Conservation (phyloP, 37 sponge, comb jelly and placozoan genomes). For the Beroe forskalii region DNA sequence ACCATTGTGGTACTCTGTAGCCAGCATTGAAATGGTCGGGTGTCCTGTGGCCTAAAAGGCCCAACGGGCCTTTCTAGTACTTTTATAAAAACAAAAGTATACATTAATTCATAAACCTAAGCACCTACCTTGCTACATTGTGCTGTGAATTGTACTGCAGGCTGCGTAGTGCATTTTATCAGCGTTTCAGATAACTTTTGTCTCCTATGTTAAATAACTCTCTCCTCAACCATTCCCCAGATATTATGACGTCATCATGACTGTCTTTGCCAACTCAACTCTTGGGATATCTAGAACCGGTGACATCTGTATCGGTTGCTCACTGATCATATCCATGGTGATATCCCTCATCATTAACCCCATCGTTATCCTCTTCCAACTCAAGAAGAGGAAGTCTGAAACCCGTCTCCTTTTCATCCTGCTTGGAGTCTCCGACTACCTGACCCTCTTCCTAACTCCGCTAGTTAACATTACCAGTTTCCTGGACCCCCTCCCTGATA, state of each 20-base stretch:
- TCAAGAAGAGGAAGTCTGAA: not conserved
- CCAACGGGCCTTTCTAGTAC: too few relatives aligned
- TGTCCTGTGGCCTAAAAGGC: too few relatives aligned
- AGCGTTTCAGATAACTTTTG: too few relatives aligned
- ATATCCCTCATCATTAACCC: constrained; percentile 7
- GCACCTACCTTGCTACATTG: too few relatives aligned
- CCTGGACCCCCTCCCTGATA: not conserved
- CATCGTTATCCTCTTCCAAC: not conserved
- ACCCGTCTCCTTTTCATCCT: not conserved
- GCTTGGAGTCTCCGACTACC: not conserved
- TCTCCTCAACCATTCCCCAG: not conserved
- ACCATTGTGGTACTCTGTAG: too few relatives aligned
- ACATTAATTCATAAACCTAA: too few relatives aligned
- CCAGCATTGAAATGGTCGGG: too few relatives aligned
- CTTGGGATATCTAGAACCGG: not conserved
- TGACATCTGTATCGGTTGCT: not conserved
- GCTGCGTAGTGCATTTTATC: too few relatives aligned
- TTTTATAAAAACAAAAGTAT: too few relatives aligned
- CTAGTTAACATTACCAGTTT: not conserved
- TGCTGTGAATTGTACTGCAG: too few relatives aligned
- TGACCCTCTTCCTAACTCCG: constrained; percentile 7
- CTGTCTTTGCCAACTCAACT: not conserved
- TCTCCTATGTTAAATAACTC: too few relatives aligned
- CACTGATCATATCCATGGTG: not conserved
- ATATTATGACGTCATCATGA: not conserved